A percentile compares a stretch with the other conserved stretches of the same genome.
These are phyloP conservation scores for Drosophila busckii DNA, from an alignment of 1,140 invertebrate genomes.

Conservation along the genomic window DNA sequence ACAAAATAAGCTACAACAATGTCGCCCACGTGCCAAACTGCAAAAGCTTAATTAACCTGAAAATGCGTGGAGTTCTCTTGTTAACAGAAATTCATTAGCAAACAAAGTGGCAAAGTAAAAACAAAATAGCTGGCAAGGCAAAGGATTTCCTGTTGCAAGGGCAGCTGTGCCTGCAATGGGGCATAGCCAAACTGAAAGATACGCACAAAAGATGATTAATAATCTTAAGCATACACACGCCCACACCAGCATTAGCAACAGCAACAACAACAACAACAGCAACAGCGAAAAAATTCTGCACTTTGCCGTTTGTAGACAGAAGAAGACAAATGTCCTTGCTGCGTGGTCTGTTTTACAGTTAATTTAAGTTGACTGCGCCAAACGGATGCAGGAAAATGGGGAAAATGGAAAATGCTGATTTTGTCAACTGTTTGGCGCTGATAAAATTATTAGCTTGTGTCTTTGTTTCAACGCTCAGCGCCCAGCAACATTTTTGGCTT, in stretches of 20 bases:
- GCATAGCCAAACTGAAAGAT: constrained; percentile 57
- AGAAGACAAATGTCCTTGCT: constrained; percentile 74
- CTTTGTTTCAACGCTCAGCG: constrained; percentile 39
- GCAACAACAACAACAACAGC: constrained; percentile 8
- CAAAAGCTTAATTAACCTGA: constrained; percentile 71
- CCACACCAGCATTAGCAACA: constrained; percentile 5
- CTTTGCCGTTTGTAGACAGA: constrained; percentile 26
- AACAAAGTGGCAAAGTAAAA: constrained; percentile 13
- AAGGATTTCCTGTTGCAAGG: constrained; percentile 49
- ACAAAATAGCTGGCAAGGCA: constrained; percentile 44
- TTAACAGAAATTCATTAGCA: constrained; percentile 68
- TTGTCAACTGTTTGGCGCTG: constrained; percentile 76
- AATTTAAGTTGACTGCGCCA: constrained; percentile 66
- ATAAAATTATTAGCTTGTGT: constrained; percentile 78
- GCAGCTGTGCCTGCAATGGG: constrained; percentile 41
- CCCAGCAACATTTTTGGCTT: constrained; percentile 18
- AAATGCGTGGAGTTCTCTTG: constrained; percentile 70
- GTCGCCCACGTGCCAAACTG: constrained; percentile 24
- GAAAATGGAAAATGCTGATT: constrained; percentile 64
- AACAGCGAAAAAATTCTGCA: constrained; percentile 34
- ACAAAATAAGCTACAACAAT: too few relatives aligned
- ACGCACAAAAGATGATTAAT: constrained; percentile 75
- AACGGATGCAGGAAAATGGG: constrained; percentile 51
- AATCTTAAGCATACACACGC: constrained; percentile 48
- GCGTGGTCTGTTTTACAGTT: constrained; percentile 77